Percentiles rank a stretch among this genome's conserved stretches.
Conservation (phyloP, 2,797 vertebrate species). For the Netta rufina region DNA sequence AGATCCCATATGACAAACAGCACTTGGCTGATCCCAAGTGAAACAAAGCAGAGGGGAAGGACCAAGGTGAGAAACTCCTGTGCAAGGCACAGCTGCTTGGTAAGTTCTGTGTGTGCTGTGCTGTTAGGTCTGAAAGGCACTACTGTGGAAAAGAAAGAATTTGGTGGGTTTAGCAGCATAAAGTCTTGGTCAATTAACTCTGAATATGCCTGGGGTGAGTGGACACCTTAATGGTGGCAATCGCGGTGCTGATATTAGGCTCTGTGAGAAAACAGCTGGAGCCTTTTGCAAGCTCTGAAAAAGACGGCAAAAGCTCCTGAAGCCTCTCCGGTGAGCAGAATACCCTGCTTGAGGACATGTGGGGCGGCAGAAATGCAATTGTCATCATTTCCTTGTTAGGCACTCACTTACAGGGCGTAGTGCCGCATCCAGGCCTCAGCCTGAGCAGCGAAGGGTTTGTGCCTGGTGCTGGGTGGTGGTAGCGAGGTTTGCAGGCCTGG, state of each 20-base stretch:
- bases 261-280: neutral
- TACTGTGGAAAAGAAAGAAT: neutral
- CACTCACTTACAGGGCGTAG: neutral
- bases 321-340: neutral
- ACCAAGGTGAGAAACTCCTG: accelerated
- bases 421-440: accelerated
- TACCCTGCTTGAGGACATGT: neutral
- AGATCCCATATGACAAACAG: neutral
- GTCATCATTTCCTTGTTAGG: neutral
- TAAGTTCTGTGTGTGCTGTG: neutral
- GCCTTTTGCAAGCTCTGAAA: neutral
- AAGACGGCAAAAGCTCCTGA: neutral
- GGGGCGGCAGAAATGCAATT: neutral
- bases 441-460: neutral
- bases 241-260: neutral
- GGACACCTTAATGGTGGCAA: neutral
- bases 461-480: no score
- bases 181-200: neutral
- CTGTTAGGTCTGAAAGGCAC: neutral
- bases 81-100: neutral
- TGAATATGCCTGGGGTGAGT: accelerated
- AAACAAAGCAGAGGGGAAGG: neutral
- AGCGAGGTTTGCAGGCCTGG: neutral
- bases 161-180: neutral
- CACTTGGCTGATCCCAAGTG: accelerated